Evolutionary conservation across 2,797 vertebrate genomes (phyloP).

Genomic region (Cheirogaleus major): DNA sequence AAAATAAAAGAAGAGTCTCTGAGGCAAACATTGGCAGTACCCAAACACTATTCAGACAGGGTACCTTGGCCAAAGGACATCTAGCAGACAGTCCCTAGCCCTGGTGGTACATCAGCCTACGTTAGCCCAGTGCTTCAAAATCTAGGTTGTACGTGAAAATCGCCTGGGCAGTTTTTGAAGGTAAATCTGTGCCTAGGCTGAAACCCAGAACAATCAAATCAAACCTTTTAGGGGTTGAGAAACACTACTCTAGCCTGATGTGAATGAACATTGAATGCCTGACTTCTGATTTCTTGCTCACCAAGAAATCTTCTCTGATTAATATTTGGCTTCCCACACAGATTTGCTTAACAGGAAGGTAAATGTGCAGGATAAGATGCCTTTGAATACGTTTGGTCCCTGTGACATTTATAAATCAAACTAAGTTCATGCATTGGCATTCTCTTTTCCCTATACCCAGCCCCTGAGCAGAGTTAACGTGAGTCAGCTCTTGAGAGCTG

Average conservation of each 20-base stretch:
- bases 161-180: not conserved
- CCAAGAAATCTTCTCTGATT: not conserved
- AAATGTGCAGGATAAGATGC: not conserved
- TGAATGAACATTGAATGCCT: not conserved
- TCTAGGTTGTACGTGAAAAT: not conserved
- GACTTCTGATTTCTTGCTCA: not conserved
- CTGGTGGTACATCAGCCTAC: not conserved
- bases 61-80: not conserved
- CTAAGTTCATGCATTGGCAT: not conserved
- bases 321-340: not conserved
- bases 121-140: not conserved
- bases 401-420: not conserved
- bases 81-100: not conserved
- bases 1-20: not conserved
- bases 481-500: not conserved
- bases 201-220: not conserved
- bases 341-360: not conserved
- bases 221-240: not conserved
- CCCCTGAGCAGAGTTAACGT: not conserved
- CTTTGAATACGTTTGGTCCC: not conserved
- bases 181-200: not conserved
- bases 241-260: not conserved
- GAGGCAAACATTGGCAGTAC: not conserved
- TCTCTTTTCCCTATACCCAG: not conserved
- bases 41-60: not conserved